These are phyloP conservation scores for Castor canadensis DNA, from an alignment of 2,113 vertebrate genomes.

Conservation along the genomic window DNA sequence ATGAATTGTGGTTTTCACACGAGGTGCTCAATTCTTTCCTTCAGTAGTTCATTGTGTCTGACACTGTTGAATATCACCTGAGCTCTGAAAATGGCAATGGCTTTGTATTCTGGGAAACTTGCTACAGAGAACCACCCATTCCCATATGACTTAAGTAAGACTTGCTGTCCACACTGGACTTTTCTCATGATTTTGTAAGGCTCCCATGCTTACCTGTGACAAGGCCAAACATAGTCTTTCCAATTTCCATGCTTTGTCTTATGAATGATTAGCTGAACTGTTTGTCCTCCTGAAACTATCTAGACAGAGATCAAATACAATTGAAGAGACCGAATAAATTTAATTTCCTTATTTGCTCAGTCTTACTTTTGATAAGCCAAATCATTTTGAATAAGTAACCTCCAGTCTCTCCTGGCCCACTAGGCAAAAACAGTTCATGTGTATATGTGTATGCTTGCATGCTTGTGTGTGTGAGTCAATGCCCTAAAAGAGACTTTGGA, in stretches of 20 bases:
- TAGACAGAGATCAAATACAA: slow-evolving; percentile 23
- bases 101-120: background rate
- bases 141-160: background rate
- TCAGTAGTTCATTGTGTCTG: background rate
- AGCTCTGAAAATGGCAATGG: background rate
- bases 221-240: background rate
- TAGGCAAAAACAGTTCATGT: background rate
- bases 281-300: background rate
- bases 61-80: background rate
- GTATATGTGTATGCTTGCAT: too few species aligned
- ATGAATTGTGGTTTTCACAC: background rate
- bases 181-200: background rate
- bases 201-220: background rate
- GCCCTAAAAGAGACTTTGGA: background rate
- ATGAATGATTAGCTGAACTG: background rate
- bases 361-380: background rate
- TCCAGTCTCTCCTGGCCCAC: background rate
- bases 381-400: background rate
- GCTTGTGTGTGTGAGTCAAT: background rate
- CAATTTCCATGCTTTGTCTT: background rate
- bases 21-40: background rate
- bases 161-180: background rate
- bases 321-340: background rate
- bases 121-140: background rate
- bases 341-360: background rate